These are phyloP conservation scores for Sebastes schlegelii DNA, from an alignment of 2,113 vertebrate genomes.

Conservation along the genomic window DNA sequence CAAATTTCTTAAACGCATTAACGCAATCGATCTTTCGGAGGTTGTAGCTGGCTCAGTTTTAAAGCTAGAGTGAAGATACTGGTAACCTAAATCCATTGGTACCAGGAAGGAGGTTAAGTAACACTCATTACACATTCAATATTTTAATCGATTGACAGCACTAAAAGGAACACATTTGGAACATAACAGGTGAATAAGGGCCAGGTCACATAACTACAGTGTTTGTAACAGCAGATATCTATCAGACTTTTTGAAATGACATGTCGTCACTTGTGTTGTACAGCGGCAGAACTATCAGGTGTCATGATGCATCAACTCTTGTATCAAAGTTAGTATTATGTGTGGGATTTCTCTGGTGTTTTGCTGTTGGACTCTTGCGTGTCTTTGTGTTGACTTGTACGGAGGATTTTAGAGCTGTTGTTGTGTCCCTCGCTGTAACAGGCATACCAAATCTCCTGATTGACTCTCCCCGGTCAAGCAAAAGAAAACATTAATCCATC, in stretches of 20 bases:
- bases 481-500: slow-evolving; percentile 79
- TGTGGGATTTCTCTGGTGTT: not conserved
- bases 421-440: slow-evolving; percentile 9
- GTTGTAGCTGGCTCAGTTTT: too few species aligned
- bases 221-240: not conserved
- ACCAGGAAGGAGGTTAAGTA: too few species aligned
- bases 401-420: slow-evolving; percentile 38
- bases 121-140: too few species aligned
- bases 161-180: not conserved
- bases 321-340: not conserved
- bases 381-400: slow-evolving; percentile 28
- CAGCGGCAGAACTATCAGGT: not conserved
- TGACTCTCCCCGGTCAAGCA: slow-evolving; percentile 53
- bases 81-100: too few species aligned
- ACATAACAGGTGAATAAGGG: not conserved
- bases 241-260: not conserved
- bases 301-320: too few species aligned
- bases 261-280: not conserved
- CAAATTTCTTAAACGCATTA: too few species aligned
- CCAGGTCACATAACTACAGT: not conserved
- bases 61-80: too few species aligned
- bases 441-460: slow-evolving; percentile 59
- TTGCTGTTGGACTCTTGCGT: not conserved
- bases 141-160: too few species aligned
- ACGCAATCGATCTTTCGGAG: too few species aligned